These are phyloP conservation scores for Campoletis sonorensis DNA, from an alignment of 1,140 invertebrate species.

Conservation along the genomic window DNA sequence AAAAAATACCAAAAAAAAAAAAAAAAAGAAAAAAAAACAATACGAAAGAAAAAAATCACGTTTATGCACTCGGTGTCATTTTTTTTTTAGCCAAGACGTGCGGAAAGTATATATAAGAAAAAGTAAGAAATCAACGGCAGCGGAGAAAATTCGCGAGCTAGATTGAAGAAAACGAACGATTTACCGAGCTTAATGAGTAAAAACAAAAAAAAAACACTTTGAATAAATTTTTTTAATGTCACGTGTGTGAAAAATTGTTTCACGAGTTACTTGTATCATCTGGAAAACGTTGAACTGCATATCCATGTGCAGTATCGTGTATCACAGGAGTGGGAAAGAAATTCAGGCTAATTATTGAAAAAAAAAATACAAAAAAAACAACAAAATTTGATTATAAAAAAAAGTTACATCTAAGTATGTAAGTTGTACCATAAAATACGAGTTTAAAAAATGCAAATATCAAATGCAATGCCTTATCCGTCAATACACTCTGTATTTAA, in stretches of 20 bases:
- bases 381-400: conserved; percentile 40
- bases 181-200: conserved; percentile 42
- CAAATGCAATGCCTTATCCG: conserved; percentile 67
- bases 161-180: conserved; percentile 9
- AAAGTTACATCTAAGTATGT: not conserved
- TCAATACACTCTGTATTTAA: conserved; percentile 50
- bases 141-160: conserved; percentile 8
- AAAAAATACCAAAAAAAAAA: not conserved
- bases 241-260: conserved; percentile 8
- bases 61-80: conserved; percentile 17
- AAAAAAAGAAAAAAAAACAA: not conserved
- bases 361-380: not conserved
- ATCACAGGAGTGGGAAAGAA: not conserved
- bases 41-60: not conserved
- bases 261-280: not conserved
- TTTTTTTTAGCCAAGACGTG: conserved; percentile 23
- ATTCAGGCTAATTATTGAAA: conserved; percentile 18
- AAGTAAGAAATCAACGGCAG: conserved; percentile 18
- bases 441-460: conserved; percentile 59
- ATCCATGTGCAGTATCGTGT: conserved; percentile 21
- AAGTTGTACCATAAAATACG: conserved; percentile 37
- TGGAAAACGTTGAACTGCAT: conserved; percentile 45
- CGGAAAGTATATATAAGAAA: conserved; percentile 20
- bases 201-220: not conserved
- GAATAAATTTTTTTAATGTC: too few relatives aligned